Conservation (phyloP, 1,140 invertebrate species). For the Drosophila cardini region DNA sequence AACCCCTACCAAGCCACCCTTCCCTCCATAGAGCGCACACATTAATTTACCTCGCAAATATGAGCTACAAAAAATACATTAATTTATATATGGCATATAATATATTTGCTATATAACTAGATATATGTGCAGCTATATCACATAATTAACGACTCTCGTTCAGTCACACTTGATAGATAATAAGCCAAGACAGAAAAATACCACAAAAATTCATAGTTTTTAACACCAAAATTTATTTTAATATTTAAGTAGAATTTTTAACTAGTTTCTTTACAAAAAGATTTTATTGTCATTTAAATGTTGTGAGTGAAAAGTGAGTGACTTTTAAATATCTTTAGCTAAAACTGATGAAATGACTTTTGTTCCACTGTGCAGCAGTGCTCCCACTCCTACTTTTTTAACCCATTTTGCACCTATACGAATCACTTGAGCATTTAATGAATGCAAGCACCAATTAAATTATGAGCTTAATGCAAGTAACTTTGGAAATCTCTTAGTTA, state of each 20-base stretch:
- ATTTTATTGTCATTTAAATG: too few species aligned
- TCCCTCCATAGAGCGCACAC: not conserved
- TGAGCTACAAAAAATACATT: slow-evolving; percentile 61
- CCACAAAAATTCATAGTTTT: too few species aligned
- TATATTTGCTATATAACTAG: not conserved
- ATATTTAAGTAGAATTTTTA: too few species aligned
- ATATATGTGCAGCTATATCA: not conserved
- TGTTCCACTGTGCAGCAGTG: too few species aligned
- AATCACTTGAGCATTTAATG: slow-evolving; percentile 24
- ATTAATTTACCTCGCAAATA: slow-evolving; percentile 14
- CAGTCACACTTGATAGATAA: slow-evolving; percentile 26
- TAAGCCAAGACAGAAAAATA: not conserved
- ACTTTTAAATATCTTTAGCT: too few species aligned
- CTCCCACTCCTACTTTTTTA: too few species aligned
- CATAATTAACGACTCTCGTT: slow-evolving; percentile 68
- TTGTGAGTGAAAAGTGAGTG: too few species aligned
- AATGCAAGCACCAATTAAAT: slow-evolving; percentile 23
- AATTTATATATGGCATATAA: slow-evolving; percentile 33
- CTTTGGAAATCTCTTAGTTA: too few species aligned
- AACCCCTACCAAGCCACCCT: too few species aligned
- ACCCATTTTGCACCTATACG: not conserved
- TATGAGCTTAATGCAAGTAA: not conserved
- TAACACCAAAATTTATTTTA: too few species aligned
- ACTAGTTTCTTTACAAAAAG: too few species aligned
- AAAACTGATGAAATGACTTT: too few species aligned